Evolutionary conservation across 2,888 invertebrate species (phyloP).

Genomic region (Tetragnatha montana): DNA sequence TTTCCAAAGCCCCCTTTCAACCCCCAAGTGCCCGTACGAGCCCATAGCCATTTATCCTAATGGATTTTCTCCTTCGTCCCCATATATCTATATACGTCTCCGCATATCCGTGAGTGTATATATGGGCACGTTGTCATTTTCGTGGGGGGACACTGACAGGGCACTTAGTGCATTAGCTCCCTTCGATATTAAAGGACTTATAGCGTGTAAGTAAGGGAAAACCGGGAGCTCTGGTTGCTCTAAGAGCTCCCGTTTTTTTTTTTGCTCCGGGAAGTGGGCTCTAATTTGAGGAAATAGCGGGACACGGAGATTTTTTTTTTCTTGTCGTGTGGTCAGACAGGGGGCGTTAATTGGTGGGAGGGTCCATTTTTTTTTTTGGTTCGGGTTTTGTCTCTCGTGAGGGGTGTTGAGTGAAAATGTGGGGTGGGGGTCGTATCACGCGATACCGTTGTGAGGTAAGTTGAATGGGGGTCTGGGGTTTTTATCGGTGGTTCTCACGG

Average conservation of each 20-base stretch:
- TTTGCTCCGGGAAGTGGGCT: neutral
- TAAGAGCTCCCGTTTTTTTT: slow-evolving; percentile 21
- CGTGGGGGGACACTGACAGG: slow-evolving; percentile 2
- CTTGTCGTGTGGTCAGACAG: slow-evolving; percentile 28
- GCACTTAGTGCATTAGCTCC: slow-evolving; percentile 66
- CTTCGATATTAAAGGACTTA: slow-evolving; percentile 63
- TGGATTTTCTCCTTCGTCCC: slow-evolving; percentile 50
- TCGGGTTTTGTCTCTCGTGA: too few relatives aligned
- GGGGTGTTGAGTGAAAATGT: too few relatives aligned
- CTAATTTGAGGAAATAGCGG: slow-evolving; percentile 48
- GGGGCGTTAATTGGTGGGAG: slow-evolving; percentile 58
- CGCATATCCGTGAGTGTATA: slow-evolving; percentile 2
- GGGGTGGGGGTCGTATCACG: too few relatives aligned
- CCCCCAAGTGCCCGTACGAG: slow-evolving; percentile 39
- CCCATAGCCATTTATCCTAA: slow-evolving; percentile 65
- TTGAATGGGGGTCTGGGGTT: too few relatives aligned
- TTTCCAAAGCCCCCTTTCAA: neutral
- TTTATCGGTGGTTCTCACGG: too few relatives aligned
- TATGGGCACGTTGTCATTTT: slow-evolving; percentile 54
- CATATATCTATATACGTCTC: slow-evolving; percentile 32
- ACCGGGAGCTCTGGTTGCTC: slow-evolving; percentile 39
- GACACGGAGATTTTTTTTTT: neutral
- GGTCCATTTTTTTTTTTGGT: slow-evolving; percentile 1
- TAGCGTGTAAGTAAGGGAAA: slow-evolving; percentile 55
- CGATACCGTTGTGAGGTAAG: too few relatives aligned